Base-by-base conservation (phyloP, 2,888 invertebrate genomes). In the Macropis europaea region DNA sequence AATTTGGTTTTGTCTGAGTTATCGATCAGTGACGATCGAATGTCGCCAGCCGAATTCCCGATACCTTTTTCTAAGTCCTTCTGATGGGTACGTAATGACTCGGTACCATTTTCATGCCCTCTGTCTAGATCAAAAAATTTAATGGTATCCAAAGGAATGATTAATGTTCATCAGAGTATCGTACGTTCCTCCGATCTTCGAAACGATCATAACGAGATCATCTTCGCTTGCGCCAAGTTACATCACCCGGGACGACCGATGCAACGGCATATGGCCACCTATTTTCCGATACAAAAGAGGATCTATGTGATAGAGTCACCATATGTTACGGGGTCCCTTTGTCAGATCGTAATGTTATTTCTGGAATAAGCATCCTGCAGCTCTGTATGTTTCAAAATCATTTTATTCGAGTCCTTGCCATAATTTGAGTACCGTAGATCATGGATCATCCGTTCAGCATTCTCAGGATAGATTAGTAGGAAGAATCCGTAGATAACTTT, bases 191-290 rank as follows among this genome's bases (percentile, higher is more conserved):
- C n/a, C n/a, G n/a, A n/a, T n/a, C n/a, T n/a, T 19, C 15, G 13
- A 5, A 32, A 48, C 54, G 17, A 38, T 28, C n/a, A n/a, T 9
- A 9, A 15, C 32, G 1, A 30, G 24, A 22, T 43, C 32, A 15
- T 45, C 32, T 36, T 42, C 19, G 7, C 19, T 73, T 72, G 66
- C 50, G 15, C n/a, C 15, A 24, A 48, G 50, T 60, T 63, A 26
- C 72, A 70, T 30, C 54, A 52, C 52, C 34, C 42, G 54, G 17
- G 30, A 40, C 26, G 2, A 17, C 26, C 34, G 9, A 13, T 30
- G n/a, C 15, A 36, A 53, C 15, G 40, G 30, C 83, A 84, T 81
- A 84, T 84, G 84, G 78, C 45, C 59, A 43, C 53, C 69, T 52
- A 63, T 13, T 50, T 61, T 78, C 73, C 50, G 76, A 72, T 78